Evolutionary conservation across 2,888 invertebrate genomes (phyloP), one percentile per base, ranked within the genome.

Genomic region (Pocota personata): DNA sequence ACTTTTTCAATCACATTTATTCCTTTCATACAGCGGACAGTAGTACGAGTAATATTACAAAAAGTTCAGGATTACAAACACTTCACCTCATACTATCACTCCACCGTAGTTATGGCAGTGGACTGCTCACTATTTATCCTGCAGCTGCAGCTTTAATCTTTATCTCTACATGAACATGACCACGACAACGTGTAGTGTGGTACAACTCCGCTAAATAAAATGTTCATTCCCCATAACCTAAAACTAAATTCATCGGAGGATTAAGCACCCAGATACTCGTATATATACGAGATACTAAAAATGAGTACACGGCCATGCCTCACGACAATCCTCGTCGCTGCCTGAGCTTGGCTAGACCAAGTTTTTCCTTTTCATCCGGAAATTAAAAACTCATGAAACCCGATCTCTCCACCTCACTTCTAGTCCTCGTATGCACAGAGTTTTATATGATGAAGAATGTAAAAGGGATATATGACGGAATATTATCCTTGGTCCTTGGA

Each of bases 381-480:
- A 86, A 86, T 86, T 86, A 86, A 86, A 84, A 80, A 80, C 84
- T 86, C 84, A 58, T 76, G 76, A 82, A 71, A 82, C 50, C 66
- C 82, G 73, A 79, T 69, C 67, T 64, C 64, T 27, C 40, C 21
- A 40, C 32, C 16, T 50, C 50, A 8, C 37, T 12, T 8, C 14
- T 32, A 40, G 10, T 50, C 10, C 7, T 4, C n/a, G 16, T 37
- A 30, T 71, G 32, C 57, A 64, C 21, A 58, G 32, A 27, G 50
- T 58, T 72, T 69, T 73, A 67, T 69, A 79, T 84, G 73, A 84
- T 69, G 69, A 84, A 84, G 62, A 62, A 79, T 84, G 64, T 69
- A 62, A 79, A 83, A 79, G 57, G 79, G 79, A 84, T 84, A 83
- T 73, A 83, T 75, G 83, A 73, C 52, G 43, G 71, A 82, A 78